These are phyloP conservation scores for Myotis myotis DNA, from an alignment of 2,797 vertebrate species.

Conservation along the genomic window DNA sequence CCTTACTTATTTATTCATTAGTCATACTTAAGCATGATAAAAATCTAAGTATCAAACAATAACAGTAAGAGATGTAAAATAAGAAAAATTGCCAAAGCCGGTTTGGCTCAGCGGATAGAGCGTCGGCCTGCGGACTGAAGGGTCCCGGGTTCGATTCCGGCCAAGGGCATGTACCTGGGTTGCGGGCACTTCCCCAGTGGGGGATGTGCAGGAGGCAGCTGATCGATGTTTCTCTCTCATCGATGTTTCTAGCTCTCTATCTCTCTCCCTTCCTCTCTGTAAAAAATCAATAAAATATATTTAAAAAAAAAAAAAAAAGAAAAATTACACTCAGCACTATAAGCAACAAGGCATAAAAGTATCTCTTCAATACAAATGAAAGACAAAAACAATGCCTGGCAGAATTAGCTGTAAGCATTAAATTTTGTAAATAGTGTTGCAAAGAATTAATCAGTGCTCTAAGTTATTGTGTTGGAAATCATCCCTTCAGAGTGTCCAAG, in stretches of 20 bases:
- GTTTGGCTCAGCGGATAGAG: too few species aligned
- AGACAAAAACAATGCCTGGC: neutral
- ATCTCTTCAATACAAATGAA: slow-evolving; percentile 28
- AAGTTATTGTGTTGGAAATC: neutral
- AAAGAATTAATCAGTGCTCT: neutral
- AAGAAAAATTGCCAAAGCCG: too few species aligned
- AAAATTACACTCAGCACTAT: neutral
- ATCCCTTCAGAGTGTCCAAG: neutral
- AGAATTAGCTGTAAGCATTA: neutral
- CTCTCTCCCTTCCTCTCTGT: too few species aligned
- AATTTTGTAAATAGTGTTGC: neutral
- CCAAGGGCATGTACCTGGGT: too few species aligned
- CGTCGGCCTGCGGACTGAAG: too few species aligned
- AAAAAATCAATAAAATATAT: too few species aligned
- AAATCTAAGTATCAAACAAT: neutral
- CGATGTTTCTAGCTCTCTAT: too few species aligned
- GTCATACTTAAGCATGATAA: neutral
- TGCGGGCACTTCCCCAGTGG: too few species aligned
- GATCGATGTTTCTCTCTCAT: too few species aligned
- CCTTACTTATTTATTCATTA: neutral
- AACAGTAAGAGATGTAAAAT: neutral
- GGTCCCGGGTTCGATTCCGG: too few species aligned
- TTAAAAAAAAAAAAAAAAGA: too few species aligned
- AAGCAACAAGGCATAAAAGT: neutral
- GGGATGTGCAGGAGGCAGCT: too few species aligned